Percentiles rank a stretch among this genome's conserved stretches.
phyloP scores from a whole-genome alignment of 92 coral and sea anemone species.

The Epizoanthus rinbou region DNA sequence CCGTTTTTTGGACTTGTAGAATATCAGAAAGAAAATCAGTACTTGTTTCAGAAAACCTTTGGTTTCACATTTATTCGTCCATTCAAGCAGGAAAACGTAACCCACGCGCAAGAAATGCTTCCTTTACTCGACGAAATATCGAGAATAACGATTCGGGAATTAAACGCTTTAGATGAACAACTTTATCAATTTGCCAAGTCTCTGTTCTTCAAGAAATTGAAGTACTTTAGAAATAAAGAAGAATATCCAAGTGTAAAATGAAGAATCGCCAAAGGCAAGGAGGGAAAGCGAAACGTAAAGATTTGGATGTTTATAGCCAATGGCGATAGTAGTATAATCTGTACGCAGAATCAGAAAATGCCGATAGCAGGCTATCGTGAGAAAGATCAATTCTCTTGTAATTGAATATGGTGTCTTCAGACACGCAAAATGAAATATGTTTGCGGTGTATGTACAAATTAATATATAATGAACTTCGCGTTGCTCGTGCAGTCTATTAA shows the following conservation, averaged over 20 bases:
- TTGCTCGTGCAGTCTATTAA: no score
- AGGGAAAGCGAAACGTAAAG: no score
- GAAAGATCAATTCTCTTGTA: no score
- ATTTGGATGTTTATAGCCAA: no score
- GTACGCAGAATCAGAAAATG: no score
- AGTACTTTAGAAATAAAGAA: slow-evolving; percentile 64
- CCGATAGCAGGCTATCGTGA: no score
- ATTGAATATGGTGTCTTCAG: no score
- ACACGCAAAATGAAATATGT: no score
- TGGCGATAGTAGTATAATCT: no score
- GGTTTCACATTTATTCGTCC: slow-evolving; percentile 73
- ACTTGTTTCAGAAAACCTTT: slow-evolving; percentile 90
- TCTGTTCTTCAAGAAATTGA: slow-evolving; percentile 80
- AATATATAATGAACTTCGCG: no score
- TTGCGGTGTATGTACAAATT: no score
- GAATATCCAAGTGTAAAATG: background rate
- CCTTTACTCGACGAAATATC: slow-evolving; percentile 37
- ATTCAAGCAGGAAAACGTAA: slow-evolving; percentile 65
- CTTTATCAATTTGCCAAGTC: slow-evolving; percentile 82
- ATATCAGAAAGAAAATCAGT: slow-evolving; percentile 89
- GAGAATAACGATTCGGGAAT: slow-evolving; percentile 52
- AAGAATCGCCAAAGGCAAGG: no score
- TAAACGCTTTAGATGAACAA: slow-evolving; percentile 71
- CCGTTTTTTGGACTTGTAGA: slow-evolving; percentile 93
- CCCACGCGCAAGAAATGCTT: slow-evolving; percentile 64